These are phyloP conservation scores for Nesidiocoris tenuis DNA, from an alignment of 2,888 invertebrate species.

Conservation along the genomic window DNA sequence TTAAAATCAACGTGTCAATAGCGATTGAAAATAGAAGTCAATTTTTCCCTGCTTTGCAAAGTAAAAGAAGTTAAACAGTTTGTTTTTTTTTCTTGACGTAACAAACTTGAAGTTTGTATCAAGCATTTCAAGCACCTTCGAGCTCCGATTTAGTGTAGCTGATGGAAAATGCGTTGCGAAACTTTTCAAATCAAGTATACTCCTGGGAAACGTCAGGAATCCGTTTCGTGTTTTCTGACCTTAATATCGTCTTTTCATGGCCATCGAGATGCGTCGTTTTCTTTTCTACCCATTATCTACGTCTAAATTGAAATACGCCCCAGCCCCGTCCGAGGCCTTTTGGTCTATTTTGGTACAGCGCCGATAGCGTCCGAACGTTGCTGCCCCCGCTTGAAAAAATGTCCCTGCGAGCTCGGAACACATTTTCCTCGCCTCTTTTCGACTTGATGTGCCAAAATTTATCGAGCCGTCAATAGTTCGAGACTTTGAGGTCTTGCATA, in stretches of 20 bases:
- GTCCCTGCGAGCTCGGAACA: background rate
- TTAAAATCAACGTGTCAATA: too few relatives aligned
- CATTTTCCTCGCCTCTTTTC: background rate
- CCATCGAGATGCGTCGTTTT: background rate
- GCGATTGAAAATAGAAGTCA: too few relatives aligned
- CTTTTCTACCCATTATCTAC: background rate
- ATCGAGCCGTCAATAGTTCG: too few relatives aligned
- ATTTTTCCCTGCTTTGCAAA: too few relatives aligned
- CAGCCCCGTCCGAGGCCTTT: background rate
- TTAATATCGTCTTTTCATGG: background rate
- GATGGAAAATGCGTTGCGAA: too few relatives aligned
- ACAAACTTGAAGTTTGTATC: too few relatives aligned
- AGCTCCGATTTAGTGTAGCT: too few relatives aligned
- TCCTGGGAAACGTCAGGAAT: background rate
- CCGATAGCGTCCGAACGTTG: background rate
- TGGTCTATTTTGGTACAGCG: background rate
- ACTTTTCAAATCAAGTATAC: background rate
- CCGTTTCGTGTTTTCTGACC: background rate
- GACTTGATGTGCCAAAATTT: background rate
- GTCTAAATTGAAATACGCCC: background rate
- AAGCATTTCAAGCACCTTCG: too few relatives aligned
- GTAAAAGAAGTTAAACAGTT: too few relatives aligned
- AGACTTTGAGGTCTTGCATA: too few relatives aligned
- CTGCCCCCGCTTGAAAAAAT: background rate
- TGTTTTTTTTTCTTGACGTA: too few relatives aligned